Conservation (phyloP, 2,888 invertebrate species). For the Chromoteleia sp. region DNA sequence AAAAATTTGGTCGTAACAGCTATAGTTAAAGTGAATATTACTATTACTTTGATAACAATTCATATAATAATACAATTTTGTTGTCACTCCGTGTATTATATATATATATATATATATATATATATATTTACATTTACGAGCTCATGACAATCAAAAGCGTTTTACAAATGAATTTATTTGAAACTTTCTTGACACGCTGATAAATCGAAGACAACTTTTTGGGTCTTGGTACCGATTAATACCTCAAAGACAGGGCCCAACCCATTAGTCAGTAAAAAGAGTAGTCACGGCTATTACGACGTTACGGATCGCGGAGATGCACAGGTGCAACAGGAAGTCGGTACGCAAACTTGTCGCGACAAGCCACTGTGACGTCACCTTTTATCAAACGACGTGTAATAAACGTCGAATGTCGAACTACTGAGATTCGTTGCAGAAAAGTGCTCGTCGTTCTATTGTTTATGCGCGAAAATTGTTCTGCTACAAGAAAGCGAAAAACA, state of each 20-base stretch:
- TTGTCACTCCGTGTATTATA: too few relatives aligned
- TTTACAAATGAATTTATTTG: too few relatives aligned
- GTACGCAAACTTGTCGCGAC: slow-evolving; percentile 53
- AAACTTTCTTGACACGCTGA: neutral
- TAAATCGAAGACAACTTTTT: slow-evolving; percentile 14
- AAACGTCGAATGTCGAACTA: slow-evolving; percentile 35
- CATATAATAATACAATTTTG: too few relatives aligned
- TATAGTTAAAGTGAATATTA: too few relatives aligned
- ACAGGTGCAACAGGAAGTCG: slow-evolving; percentile 82
- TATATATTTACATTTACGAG: too few relatives aligned
- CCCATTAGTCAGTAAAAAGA: slow-evolving; percentile 30
- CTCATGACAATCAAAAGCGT: too few relatives aligned
- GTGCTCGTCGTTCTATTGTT: slow-evolving; percentile 44
- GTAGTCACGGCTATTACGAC: slow-evolving; percentile 70
- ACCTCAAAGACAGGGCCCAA: slow-evolving; percentile 23
- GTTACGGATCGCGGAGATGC: slow-evolving; percentile 73
- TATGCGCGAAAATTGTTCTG: neutral
- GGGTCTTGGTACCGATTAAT: slow-evolving; percentile 11
- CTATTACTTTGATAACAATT: too few relatives aligned
- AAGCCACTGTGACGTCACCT: slow-evolving; percentile 39
- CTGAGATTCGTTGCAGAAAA: slow-evolving; percentile 30
- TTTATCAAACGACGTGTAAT: slow-evolving; percentile 50
- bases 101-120: too few relatives aligned
- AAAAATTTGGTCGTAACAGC: too few relatives aligned
- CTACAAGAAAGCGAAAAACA: too few relatives aligned